Evolutionary conservation across 2,888 invertebrate species (phyloP).

Genomic region (Patella pellucida): DNA sequence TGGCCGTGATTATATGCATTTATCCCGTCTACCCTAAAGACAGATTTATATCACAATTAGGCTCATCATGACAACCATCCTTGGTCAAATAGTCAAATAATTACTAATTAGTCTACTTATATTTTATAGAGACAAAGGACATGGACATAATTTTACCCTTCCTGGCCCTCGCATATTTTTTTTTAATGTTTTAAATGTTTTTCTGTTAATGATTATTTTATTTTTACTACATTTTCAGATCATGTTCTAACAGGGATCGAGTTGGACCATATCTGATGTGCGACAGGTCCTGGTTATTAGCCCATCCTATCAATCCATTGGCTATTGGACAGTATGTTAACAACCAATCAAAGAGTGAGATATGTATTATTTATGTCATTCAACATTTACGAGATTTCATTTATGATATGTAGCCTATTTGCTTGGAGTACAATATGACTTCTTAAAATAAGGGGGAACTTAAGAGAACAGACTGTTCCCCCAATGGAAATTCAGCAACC

Average conservation of each 20-base stretch:
- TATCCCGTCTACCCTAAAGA: too few species aligned
- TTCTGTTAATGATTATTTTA: slow-evolving; percentile 8
- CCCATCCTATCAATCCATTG: slow-evolving; percentile 69
- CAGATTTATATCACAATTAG: too few species aligned
- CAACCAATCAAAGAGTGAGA: slow-evolving; percentile 66
- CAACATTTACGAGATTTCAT: too few species aligned
- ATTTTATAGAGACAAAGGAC: not conserved
- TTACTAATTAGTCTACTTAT: not conserved
- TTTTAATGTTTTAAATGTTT: not conserved
- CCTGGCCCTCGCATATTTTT: not conserved
- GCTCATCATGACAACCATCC: too few species aligned
- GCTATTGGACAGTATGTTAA: slow-evolving; percentile 74
- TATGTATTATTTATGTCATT: too few species aligned
- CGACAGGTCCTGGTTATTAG: slow-evolving; percentile 70
- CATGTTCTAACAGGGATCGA: slow-evolving; percentile 70
- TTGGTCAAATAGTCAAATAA: not conserved
- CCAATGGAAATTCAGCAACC: too few species aligned
- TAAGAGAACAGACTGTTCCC: too few species aligned
- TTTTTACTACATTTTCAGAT: slow-evolving; percentile 51
- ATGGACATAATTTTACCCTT: not conserved
- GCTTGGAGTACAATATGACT: too few species aligned
- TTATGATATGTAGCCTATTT: too few species aligned
- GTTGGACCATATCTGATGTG: slow-evolving; percentile 63
- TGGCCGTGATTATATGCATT: too few species aligned
- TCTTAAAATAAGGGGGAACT: too few species aligned